Base-by-base conservation (phyloP, 2,113 vertebrate genomes). In the Silurus glanis region DNA sequence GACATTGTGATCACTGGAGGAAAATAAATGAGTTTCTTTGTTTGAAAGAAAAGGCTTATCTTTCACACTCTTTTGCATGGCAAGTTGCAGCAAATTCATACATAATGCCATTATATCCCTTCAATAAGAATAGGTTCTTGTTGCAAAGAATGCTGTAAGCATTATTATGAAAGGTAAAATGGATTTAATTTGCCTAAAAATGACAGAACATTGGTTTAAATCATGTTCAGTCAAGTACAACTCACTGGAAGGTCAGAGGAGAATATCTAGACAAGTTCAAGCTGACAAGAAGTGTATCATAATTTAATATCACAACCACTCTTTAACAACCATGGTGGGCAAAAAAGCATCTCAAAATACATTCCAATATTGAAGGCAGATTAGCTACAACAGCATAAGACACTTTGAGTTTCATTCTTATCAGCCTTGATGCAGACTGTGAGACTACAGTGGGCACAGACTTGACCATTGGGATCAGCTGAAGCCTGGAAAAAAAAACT, bases 21-120 rank as follows among this genome's bases (percentile, higher is more conserved):
- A 80, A 87, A 85, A 82, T 80, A 78, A 87, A 83, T 72, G 21
- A 82, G 72, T 78, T 64, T 83, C 64, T 85, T 85, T 89, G 79
- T 87, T 82, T 58, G 9, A 49, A 76, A 47, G 45, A n/a, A 8
- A 8, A 56, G 74, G 49, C 59, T 66, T 76, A 88, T 85, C 87
- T 51, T 25, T 74, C 51, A 59, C 69, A 25, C 23, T 49, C 12
- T 66, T 85, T 49, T 85, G 21, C 19, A 62, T 56, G 67, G 80
- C 49, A 28, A 82, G 61, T 62, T 9, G 58, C 12, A 64, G 76
- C 9, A 37, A 75, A 69, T n/a, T 55, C 49, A 75, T 88, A 85
- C 67, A 75, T 82, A 28, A 55, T 59, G 67, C 78, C 74, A 49
- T 72, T 80, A 55, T 28, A 75, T 75, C 21, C 9, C 28, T n/a